phyloP scores from a whole-genome alignment of 2,113 vertebrate species.

The Tupaia tana region DNA sequence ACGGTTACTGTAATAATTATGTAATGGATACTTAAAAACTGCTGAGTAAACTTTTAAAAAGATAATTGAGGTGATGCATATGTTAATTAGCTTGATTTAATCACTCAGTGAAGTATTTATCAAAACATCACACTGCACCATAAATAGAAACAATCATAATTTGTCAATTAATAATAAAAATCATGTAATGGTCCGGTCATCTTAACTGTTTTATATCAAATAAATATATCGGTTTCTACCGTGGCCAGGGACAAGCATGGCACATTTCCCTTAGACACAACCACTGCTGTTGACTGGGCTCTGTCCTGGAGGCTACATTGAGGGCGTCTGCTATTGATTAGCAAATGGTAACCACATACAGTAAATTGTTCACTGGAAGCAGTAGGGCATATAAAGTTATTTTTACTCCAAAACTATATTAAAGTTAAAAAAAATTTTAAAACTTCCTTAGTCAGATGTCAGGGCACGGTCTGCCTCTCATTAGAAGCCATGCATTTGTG shows the following conservation, averaged over 20 bases:
- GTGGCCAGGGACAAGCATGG: not conserved
- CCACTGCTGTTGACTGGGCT: not conserved
- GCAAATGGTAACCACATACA: constrained; percentile 11
- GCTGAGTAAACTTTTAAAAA: not conserved
- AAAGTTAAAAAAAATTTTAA: not conserved
- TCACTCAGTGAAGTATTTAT: not conserved
- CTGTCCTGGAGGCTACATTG: not conserved
- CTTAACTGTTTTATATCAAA: not conserved
- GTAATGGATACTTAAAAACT: not conserved
- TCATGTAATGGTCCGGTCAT: not conserved
- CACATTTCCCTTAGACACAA: not conserved
- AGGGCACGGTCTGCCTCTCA: not conserved
- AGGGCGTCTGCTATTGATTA: not conserved
- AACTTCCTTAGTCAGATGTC: not conserved
- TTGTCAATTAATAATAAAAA: not conserved
- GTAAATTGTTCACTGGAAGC: constrained; percentile 17
- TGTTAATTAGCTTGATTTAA: not conserved
- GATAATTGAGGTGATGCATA: not conserved
- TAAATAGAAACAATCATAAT: not conserved
- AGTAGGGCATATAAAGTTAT: not conserved
- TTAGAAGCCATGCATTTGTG: not conserved
- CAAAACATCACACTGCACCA: not conserved
- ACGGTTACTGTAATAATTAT: not conserved
- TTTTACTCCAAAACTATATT: constrained; percentile 17
- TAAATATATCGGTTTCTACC: not conserved